phyloP scores from a whole-genome alignment of 2,888 invertebrate species.

The Esperia sulphurella region DNA sequence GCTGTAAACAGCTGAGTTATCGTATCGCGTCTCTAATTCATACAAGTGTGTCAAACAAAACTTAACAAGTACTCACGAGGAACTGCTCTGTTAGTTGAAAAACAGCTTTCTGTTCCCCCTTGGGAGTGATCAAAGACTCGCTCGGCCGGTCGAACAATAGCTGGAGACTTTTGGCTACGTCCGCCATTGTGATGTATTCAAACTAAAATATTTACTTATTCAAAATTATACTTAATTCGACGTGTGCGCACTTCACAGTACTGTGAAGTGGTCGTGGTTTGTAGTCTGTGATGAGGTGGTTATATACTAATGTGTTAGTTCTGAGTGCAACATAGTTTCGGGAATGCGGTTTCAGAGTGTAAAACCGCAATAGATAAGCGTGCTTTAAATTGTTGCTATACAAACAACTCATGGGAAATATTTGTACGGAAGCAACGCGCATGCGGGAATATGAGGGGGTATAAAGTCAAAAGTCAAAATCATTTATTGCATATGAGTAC shows the following conservation, averaged over 20 bases:
- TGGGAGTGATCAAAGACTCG: conserved; percentile 81
- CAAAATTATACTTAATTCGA: background rate
- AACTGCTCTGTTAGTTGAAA: conserved; percentile 81
- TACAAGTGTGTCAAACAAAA: too few relatives aligned
- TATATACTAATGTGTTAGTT: background rate
- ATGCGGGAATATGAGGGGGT: too few relatives aligned
- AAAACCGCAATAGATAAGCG: background rate
- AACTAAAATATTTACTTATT: background rate
- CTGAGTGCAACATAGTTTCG: background rate
- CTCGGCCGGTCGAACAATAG: conserved; percentile 80
- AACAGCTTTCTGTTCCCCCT: conserved; percentile 77
- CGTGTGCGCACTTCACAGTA: conserved; percentile 52
- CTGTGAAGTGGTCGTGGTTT: conserved; percentile 55
- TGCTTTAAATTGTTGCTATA: too few relatives aligned
- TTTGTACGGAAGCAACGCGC: too few relatives aligned
- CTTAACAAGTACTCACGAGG: conserved; percentile 72
- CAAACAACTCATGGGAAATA: too few relatives aligned
- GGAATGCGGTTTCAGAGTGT: background rate
- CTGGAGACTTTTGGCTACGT: conserved; percentile 37
- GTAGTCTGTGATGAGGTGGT: background rate
- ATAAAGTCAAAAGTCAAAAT: too few relatives aligned
- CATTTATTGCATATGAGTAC: too few relatives aligned
- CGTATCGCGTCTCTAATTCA: too few relatives aligned
- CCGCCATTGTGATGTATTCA: conserved; percentile 36
- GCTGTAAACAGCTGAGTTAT: too few relatives aligned